Conservation (phyloP, 2,113 vertebrate genomes). For the Gopherus evgoodei region DNA sequence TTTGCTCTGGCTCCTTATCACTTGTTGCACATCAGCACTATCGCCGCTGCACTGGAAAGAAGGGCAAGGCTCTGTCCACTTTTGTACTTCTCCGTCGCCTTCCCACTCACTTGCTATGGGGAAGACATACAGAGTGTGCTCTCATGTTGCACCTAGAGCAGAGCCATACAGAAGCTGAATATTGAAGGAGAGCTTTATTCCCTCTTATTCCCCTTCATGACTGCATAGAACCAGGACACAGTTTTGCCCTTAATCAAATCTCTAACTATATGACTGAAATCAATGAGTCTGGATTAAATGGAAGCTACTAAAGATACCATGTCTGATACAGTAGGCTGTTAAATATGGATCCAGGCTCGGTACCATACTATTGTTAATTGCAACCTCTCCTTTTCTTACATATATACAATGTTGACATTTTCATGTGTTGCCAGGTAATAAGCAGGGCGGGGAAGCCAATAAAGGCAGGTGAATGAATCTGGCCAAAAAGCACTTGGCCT, state of each 20-base stretch:
- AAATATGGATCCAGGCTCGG: not conserved
- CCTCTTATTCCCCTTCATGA: not conserved
- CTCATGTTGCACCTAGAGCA: not conserved
- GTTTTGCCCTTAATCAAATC: slow-evolving; percentile 4
- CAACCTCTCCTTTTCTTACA: not conserved
- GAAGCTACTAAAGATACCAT: not conserved
- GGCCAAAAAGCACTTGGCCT: slow-evolving; percentile 10
- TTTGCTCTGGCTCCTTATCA: not conserved
- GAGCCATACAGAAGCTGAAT: not conserved
- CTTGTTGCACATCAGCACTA: not conserved
- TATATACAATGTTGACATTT: not conserved
- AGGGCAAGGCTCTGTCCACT: not conserved
- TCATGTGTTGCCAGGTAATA: not conserved
- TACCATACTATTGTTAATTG: not conserved
- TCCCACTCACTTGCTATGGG: not conserved
- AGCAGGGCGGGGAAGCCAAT: not conserved
- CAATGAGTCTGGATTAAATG: not conserved
- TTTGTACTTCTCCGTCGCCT: not conserved
- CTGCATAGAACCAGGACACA: not conserved
- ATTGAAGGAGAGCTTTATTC: not conserved
- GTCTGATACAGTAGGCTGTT: not conserved
- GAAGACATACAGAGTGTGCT: not conserved
- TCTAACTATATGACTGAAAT: not conserved
- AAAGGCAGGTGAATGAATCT: slow-evolving; percentile 18
- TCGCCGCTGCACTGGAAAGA: not conserved